A percentile compares a stretch with the other conserved stretches of the same genome.
phyloP scores from a whole-genome alignment of 1,140 invertebrate species.

The Psix sp. region DNA sequence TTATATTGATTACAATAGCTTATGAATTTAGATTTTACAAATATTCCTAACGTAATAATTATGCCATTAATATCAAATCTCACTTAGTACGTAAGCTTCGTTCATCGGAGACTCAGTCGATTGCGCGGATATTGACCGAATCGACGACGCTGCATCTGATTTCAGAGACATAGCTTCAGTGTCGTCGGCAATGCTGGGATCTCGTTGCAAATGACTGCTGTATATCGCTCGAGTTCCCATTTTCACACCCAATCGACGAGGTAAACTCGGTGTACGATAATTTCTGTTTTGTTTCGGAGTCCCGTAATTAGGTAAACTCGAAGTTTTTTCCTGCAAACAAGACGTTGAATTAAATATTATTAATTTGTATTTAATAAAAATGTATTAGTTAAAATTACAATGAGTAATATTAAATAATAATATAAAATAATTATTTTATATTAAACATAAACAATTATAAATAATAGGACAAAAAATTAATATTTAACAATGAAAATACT shows the following conservation, averaged over 20 bases:
- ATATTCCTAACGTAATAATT: background rate
- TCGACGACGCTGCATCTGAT: constrained; percentile 72
- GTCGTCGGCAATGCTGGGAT: constrained; percentile 71
- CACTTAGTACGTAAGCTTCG: constrained; percentile 77
- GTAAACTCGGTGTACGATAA: constrained; percentile 76
- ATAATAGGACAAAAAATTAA: too few relatives aligned
- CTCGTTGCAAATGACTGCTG: constrained; percentile 66
- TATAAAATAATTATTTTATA: too few relatives aligned
- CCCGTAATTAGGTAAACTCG: constrained; percentile 72
- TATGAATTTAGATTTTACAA: background rate
- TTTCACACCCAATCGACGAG: constrained; percentile 82
- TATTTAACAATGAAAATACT: too few relatives aligned
- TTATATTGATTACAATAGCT: too few relatives aligned
- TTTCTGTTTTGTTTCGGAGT: constrained; percentile 63
- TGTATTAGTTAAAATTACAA: background rate
- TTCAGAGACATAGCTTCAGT: constrained; percentile 71
- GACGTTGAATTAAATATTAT: background rate
- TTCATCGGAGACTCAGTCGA: constrained; percentile 73
- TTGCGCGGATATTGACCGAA: constrained; percentile 68
- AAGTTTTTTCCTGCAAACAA: constrained; percentile 67
- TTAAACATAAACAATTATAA: too few relatives aligned
- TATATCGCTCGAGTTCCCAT: constrained; percentile 83
- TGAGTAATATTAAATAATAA: too few relatives aligned
- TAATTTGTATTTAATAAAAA: background rate
- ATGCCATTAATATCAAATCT: constrained; percentile 44